Evolutionary conservation across 2,888 invertebrate species (phyloP).

Genomic region (Agelastica alni): DNA sequence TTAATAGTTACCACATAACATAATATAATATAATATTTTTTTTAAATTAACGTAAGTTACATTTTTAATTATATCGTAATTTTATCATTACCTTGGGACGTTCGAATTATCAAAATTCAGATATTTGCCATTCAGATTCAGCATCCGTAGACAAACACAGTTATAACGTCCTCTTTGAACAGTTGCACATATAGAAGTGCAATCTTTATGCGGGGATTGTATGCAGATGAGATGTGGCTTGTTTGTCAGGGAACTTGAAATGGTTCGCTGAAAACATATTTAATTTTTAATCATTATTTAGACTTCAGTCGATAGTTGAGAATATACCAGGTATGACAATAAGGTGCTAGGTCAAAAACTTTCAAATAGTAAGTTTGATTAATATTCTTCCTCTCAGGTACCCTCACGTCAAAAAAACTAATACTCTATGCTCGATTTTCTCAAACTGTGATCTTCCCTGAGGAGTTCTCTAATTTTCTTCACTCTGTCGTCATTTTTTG

Average conservation of each 20-base stretch:
- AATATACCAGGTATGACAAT: no score
- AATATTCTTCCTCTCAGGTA: no score
- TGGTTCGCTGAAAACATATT: constrained; percentile 28
- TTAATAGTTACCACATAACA: not conserved
- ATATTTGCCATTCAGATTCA: constrained; percentile 4
- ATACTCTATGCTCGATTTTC: no score
- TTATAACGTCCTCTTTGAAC: constrained; percentile 30
- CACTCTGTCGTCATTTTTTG: no score
- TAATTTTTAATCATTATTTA: constrained; percentile 6
- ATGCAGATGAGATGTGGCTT: constrained; percentile 50
- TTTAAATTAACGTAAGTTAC: not conserved
- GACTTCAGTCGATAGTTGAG: no score
- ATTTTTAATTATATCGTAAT: not conserved
- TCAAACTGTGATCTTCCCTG: no score
- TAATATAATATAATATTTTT: not conserved
- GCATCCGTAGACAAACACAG: constrained; percentile 24
- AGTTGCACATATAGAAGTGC: constrained; percentile 32
- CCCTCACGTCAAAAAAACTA: no score
- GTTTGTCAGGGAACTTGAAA: constrained; percentile 46
- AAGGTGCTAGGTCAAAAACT: no score
- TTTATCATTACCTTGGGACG: not conserved
- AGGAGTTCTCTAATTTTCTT: no score
- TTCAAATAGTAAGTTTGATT: no score
- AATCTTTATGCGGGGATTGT: constrained; percentile 47
- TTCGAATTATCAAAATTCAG: no score